phyloP scores from a whole-genome alignment of 1,140 invertebrate species.

The Saccostrea echinata region DNA sequence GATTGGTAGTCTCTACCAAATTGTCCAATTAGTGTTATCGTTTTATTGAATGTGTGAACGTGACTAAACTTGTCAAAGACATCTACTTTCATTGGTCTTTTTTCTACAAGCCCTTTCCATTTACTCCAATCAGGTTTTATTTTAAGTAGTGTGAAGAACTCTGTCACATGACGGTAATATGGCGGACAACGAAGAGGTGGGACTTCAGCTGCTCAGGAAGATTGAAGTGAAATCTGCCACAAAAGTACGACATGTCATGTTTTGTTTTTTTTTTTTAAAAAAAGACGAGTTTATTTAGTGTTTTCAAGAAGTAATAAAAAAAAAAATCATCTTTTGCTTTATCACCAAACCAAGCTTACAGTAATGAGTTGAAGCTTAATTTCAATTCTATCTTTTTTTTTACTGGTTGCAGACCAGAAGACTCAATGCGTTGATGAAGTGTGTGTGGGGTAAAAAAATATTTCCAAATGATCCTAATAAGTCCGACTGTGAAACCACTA shows the following conservation, averaged over 20 bases:
- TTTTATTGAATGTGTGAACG: neutral
- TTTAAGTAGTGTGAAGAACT: neutral
- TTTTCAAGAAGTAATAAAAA: neutral
- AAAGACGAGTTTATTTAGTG: neutral
- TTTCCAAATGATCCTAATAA: no score
- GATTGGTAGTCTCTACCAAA: neutral
- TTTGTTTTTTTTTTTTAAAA: neutral
- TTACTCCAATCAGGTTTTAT: neutral
- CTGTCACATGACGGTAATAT: constrained; percentile 51
- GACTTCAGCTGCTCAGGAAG: constrained; percentile 49
- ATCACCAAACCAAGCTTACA: no score
- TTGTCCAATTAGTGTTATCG: constrained; percentile 10
- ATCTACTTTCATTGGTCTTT: neutral
- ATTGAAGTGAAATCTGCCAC: constrained; percentile 46
- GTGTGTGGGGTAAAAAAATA: no score
- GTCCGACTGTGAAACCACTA: no score
- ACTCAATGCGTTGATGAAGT: no score
- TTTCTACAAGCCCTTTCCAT: neutral
- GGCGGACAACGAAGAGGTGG: constrained; percentile 47
- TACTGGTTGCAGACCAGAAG: no score
- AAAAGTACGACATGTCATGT: constrained; percentile 37
- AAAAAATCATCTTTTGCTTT: no score
- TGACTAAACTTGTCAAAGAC: neutral
- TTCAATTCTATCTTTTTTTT: no score
- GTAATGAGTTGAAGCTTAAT: no score